A percentile compares a stretch with the other conserved stretches of the same genome.
Evolutionary conservation across 2,113 vertebrate genomes (phyloP).

Genomic region (Neogale vison): DNA sequence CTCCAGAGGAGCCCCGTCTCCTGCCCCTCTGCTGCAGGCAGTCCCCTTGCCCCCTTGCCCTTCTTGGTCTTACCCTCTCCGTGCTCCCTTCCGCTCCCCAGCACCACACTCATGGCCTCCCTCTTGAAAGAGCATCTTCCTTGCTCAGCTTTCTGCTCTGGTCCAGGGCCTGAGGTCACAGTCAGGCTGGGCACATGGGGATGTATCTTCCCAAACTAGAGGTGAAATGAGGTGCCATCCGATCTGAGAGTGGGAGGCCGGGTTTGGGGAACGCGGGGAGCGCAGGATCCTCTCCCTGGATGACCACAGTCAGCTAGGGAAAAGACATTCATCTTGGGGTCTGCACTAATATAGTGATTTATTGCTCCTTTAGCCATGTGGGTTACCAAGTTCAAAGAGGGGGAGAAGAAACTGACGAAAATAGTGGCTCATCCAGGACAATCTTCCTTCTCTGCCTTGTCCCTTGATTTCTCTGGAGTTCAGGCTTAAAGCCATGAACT

Average conservation of each 20-base stretch:
- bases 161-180: background rate
- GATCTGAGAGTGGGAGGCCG: background rate
- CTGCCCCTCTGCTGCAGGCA: background rate
- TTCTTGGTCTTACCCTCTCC: background rate
- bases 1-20: background rate
- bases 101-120: fast-evolving
- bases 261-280: no score
- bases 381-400: slow-evolving; percentile 65
- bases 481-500: slow-evolving; percentile 21
- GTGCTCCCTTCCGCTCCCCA: no score
- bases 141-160: background rate
- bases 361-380: slow-evolving; percentile 39
- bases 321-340: background rate
- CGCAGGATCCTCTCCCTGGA: background rate
- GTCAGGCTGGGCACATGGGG: background rate
- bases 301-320: background rate
- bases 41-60: fast-evolving
- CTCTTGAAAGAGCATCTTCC: background rate
- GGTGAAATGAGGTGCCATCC: fast-evolving
- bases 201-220: background rate
- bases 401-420: slow-evolving; percentile 69
- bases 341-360: slow-evolving; percentile 59
- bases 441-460: background rate
- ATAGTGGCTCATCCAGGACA: slow-evolving; percentile 18
- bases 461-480: background rate